Base-by-base conservation (phyloP, 1,140 invertebrate genomes). In the Harpegnathos saltator region DNA sequence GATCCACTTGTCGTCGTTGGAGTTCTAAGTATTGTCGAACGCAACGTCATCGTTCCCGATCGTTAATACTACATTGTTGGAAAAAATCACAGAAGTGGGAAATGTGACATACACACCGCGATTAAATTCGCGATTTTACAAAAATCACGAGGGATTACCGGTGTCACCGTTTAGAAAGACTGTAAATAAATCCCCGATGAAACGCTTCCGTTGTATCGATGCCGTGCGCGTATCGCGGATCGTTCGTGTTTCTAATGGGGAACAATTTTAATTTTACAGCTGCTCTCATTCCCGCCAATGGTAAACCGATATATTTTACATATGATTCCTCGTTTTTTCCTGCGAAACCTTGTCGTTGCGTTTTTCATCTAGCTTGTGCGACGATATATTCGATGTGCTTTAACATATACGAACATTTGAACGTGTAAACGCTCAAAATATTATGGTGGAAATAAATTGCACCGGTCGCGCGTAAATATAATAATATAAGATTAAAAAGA, bases 11-110 rank as follows among this genome's bases (percentile, higher is more conserved):
- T 80, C 65, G 65, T 58, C 22, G 22, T 50, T 22, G 33, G 33
- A 26, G 17, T 33, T 80, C 75, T 80, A 80, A 80, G 75, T 71
- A 80, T 58, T 58, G n/a, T 80, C 54, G 65, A 77, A 7, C 44
- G n/a, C n/a, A 58, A 14, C 33, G 19, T 44, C 52, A 68, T 44
- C 22, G 2, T 15, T 77, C 12, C 11, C 62, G 17, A 66, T 15
- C 15, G 50, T 14, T 1, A 75, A 26, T 69, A 78, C 26, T 69
- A 48, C 29, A 58, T 29, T 59, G 22, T 48, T 59, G 33, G 7
- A 44, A 69, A 77, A 78, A 33, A 29, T 58, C 26, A 26, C 7
- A 80, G 33, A 78, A 29, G 38, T 59, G 24, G n/a, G 11, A 12
- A 22, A 24, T 29, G 38, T 44, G 54, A 71, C 33, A 58, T 26